Base-by-base conservation (phyloP, 2,797 vertebrate genomes). In the Urocyon cinereoargenteus region DNA sequence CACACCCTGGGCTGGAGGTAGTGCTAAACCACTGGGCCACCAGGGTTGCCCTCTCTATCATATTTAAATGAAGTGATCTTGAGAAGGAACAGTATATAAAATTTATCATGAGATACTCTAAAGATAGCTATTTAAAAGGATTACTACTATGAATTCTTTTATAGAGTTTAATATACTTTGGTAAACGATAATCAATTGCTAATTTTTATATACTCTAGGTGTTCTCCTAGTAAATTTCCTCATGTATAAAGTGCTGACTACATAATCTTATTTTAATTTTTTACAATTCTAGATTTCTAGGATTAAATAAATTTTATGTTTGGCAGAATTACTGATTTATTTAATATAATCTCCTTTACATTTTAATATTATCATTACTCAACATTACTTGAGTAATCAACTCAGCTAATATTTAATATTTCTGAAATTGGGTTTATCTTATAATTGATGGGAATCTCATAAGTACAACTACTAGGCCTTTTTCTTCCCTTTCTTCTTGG, bases 81-180 rank as follows among this genome's bases (percentile, higher is more conserved):
- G 61, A 94, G 95, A 96, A 79, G 26, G 1, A 77, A 16, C 13
- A 73, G 70, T 86, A 94, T 15, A 49, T 73, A 96, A 93, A 89
- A 75, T 93, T 68, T 64, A 82, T 49, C 87, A 85, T 57, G 40
- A 87, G 66, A 86, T 72, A 92, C 0, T 91, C 59, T 61, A 26
- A 91, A 89, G 15, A 88, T 26, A 66, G 3, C 18, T 93, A 91
- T 53, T 96, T 95, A 96, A 97, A 97, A 95, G 68, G 14, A 97
- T 82, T 26, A 79, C 8, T 77, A 28, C 14, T 73, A 62, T 51
- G 40, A 83, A 82, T 73, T 91, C n/a, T 91, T 96, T 77, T 57
- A n/a, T 79, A 81, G 95, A 94, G 24, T 83, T 92, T 85, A 95
- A 81, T n/a, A 87, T 81, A 86, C 19, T 45, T 87, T 15, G 57